These are phyloP conservation scores for Drosophila yakuba DNA, from an alignment of 1,140 invertebrate genomes.

Conservation along the genomic window DNA sequence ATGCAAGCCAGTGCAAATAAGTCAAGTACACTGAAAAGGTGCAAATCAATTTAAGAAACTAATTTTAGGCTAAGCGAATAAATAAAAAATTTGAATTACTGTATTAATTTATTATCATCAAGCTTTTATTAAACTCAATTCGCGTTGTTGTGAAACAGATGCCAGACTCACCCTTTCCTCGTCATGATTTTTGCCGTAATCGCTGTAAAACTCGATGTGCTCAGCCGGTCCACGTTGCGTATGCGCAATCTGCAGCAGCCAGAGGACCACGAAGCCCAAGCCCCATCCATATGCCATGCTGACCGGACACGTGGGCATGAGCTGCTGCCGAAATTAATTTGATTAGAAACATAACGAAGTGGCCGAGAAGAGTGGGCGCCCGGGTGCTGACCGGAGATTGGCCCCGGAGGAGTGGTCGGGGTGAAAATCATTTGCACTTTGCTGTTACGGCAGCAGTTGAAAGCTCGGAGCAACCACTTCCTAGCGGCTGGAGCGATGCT, in stretches of 20 bases:
- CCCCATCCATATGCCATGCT: conserved; percentile 42
- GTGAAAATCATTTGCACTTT: conserved; percentile 68
- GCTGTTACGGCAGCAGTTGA: conserved; percentile 35
- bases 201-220: conserved; percentile 61
- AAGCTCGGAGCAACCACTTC: conserved; percentile 57
- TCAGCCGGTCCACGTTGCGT: conserved; percentile 50
- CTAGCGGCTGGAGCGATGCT: conserved; percentile 64
- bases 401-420: conserved; percentile 30
- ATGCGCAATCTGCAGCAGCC: conserved; percentile 58
- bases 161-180: conserved; percentile 46
- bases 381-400: conserved; percentile 20
- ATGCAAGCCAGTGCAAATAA: background rate
- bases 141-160: background rate
- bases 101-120: background rate
- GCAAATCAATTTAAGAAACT: background rate
- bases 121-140: background rate
- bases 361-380: conserved; percentile 22
- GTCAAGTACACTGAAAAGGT: background rate
- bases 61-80: too few species aligned
- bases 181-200: conserved; percentile 64
- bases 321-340: conserved; percentile 76
- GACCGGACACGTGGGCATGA: conserved; percentile 50
- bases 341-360: conserved; percentile 72
- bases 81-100: background rate
- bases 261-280: conserved; percentile 12